phyloP scores from a whole-genome alignment of 2,113 vertebrate genomes.

The Pyxicephalus adspersus region DNA sequence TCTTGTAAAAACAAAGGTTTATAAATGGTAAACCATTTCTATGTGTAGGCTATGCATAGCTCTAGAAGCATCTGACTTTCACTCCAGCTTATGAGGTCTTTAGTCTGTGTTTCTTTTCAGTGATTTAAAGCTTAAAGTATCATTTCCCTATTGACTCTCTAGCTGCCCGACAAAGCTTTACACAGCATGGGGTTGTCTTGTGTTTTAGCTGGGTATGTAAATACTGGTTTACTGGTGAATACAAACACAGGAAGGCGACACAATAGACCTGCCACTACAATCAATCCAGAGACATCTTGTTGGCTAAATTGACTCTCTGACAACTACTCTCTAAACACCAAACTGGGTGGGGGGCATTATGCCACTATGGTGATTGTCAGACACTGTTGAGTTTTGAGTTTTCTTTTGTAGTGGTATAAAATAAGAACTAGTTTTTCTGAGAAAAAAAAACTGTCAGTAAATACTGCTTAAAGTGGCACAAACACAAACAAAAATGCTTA shows the following conservation, averaged over 20 bases:
- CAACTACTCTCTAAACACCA: constrained; percentile 33
- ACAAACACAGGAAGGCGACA: constrained; percentile 2
- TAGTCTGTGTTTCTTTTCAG: constrained; percentile 13
- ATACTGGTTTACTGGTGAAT: constrained; percentile 43
- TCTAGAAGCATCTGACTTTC: constrained; percentile 10
- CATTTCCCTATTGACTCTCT: constrained; percentile 26
- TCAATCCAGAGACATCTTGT: constrained; percentile 21
- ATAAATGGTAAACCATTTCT: neutral
- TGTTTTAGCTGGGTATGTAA: constrained; percentile 48
- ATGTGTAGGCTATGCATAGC: neutral
- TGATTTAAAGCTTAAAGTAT: constrained; percentile 28
- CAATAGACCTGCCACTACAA: constrained; percentile 39
- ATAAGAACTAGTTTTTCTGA: too few species aligned
- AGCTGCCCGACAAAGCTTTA: constrained; percentile 17
- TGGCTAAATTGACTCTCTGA: constrained; percentile 27
- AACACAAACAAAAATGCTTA: too few species aligned
- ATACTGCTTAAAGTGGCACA: too few species aligned
- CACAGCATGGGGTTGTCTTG: constrained; percentile 40
- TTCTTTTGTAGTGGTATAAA: too few species aligned
- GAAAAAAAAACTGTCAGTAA: too few species aligned
- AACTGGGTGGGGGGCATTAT: too few species aligned
- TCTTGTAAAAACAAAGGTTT: constrained; percentile 5
- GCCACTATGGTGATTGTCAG: too few species aligned
- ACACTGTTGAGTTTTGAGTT: too few species aligned
- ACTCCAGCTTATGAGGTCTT: constrained; percentile 18